Conservation (phyloP, 2,888 invertebrate genomes). For the Sympetrum striolatum region DNA sequence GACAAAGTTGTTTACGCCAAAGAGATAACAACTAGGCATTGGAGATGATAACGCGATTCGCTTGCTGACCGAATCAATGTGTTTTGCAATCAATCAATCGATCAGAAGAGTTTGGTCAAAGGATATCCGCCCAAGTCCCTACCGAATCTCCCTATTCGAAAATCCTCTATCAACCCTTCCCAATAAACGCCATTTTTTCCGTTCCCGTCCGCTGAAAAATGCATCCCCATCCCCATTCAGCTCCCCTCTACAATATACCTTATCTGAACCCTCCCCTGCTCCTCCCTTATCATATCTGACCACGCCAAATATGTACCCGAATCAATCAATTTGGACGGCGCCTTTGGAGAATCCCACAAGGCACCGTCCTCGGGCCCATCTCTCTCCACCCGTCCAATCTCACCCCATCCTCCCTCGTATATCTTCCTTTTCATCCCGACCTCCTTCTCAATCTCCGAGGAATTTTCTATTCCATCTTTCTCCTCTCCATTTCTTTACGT, state of each 20-base stretch:
- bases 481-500: neutral
- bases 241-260: neutral
- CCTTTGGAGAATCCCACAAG: neutral
- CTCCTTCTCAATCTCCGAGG: neutral
- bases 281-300: neutral
- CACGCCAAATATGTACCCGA: slow-evolving; percentile 20
- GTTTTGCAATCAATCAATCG: neutral
- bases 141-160: neutral
- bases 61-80: slow-evolving; percentile 16
- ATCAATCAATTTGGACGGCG: slow-evolving; percentile 24
- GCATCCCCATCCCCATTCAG: neutral
- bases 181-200: neutral
- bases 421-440: neutral
- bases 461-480: neutral
- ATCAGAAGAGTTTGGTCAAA: neutral
- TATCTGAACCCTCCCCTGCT: neutral
- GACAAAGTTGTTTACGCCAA: no score
- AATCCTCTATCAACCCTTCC: neutral
- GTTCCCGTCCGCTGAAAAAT: neutral
- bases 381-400: neutral
- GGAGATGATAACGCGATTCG: neutral
- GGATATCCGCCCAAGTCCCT: neutral
- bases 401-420: neutral
- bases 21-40: neutral
- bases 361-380: neutral